Base-by-base conservation (phyloP, 2,888 invertebrate species). In the Acanthopleura granulata region DNA sequence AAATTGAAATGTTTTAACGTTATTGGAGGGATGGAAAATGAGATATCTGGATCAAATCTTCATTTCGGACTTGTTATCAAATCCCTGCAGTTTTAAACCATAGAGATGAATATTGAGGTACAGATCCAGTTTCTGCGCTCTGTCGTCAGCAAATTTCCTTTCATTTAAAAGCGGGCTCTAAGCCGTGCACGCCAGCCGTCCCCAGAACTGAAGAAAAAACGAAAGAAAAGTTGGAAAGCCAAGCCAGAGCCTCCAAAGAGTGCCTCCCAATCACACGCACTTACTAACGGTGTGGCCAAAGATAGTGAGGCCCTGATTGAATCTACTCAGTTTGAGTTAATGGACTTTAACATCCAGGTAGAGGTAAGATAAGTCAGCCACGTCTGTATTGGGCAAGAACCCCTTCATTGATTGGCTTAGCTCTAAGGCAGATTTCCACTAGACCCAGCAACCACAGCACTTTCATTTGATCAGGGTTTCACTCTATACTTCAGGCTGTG, bases 151-250 rank as follows among this genome's bases (percentile, higher is more conserved):
- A 51, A 40, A n/a, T 75, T 15, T 74, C 49, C 62, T 62, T 61
- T 76, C 70, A 49, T 74, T 75, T 57, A 25, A 29, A 79, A 87
- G 87, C 78, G 83, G 50, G 86, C 85, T 16, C 75, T 87, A 25
- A 85, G 86, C 75, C 79, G 85, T 78, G 87, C 87, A 14, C 81
- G 82, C 71, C 84, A 86, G 62, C 85, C 86, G 11, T 25, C 79
- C 0, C 77, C 79, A 16, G 82, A 82, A 72, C 78, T 62, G 79
- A 76, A 81, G 62, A 74, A 76, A 27, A 78, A 83, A 74, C 78
- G 80, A 72, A 78, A 74, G 51, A 77, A 77, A 49, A 77, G 80
- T 25, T 81, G 79, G 79, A 74, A 78, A 29, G 78, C 78, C 40
- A 82, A 76, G 30, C 82, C 81, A 70, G 77, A 75, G 74, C 72